phyloP scores from a whole-genome alignment of 1,140 invertebrate genomes.

The Trypoxylus dichotomus region DNA sequence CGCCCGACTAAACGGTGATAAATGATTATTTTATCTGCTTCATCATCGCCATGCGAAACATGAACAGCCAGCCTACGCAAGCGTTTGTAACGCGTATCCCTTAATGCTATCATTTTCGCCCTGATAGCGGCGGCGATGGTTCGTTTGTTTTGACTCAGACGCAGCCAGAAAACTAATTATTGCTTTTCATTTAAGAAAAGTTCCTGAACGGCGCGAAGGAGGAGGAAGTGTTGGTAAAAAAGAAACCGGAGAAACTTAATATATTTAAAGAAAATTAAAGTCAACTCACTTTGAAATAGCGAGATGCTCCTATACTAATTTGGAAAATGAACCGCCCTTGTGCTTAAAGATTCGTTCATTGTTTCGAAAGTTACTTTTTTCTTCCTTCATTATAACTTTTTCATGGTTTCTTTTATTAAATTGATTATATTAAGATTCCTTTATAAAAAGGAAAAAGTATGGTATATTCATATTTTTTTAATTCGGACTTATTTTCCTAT shows the following conservation, averaged over 20 bases:
- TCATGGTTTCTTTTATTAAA: too few relatives aligned
- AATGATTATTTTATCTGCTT: conserved; percentile 7
- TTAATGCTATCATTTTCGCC: too few relatives aligned
- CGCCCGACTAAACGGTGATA: neutral
- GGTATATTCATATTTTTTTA: too few relatives aligned
- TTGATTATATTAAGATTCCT: too few relatives aligned
- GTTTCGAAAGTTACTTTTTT: too few relatives aligned
- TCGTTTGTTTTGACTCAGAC: neutral
- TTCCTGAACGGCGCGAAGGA: neutral
- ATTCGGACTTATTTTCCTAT: too few relatives aligned
- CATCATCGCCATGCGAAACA: neutral
- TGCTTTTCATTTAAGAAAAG: neutral
- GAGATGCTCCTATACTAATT: too few relatives aligned
- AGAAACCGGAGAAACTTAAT: neutral
- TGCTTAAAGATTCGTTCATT: too few relatives aligned
- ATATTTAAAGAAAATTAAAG: neutral
- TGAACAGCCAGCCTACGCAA: neutral
- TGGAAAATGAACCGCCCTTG: too few relatives aligned
- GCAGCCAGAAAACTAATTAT: neutral
- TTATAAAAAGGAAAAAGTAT: too few relatives aligned
- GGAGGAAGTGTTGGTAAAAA: neutral
- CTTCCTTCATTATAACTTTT: too few relatives aligned
- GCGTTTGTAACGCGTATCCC: too few relatives aligned
- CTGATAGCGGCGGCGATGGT: neutral
- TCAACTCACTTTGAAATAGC: neutral